These are phyloP conservation scores for Chaenocephalus aceratus DNA, from an alignment of 2,113 vertebrate genomes.

Conservation along the genomic window DNA sequence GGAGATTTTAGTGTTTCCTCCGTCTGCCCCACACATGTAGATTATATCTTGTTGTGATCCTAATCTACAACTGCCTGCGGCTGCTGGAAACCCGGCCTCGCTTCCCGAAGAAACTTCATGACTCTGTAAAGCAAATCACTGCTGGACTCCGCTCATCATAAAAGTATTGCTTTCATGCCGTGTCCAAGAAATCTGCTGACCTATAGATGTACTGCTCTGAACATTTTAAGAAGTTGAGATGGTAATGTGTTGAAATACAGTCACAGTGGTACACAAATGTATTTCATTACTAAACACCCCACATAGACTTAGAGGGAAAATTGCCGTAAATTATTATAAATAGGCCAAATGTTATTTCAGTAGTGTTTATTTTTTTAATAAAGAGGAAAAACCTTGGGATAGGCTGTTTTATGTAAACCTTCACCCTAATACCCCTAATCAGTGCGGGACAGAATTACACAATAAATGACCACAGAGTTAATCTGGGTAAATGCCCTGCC, in stretches of 20 bases:
- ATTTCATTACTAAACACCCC: slow-evolving; percentile 10
- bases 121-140: slow-evolving; percentile 25
- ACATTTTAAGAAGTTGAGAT: slow-evolving; percentile 15
- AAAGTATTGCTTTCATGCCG: slow-evolving; percentile 24
- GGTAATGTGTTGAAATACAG: neutral
- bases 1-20: slow-evolving; percentile 17
- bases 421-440: slow-evolving; percentile 19
- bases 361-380: slow-evolving; percentile 11
- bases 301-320: slow-evolving; percentile 9
- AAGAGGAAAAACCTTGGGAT: neutral
- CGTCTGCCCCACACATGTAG: slow-evolving; percentile 13
- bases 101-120: slow-evolving; percentile 31
- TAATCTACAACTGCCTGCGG: slow-evolving; percentile 34
- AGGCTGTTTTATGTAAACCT: neutral
- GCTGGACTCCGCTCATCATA: slow-evolving; percentile 3
- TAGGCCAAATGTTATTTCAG: neutral
- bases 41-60: slow-evolving; percentile 25
- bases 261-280: neutral
- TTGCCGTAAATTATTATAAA: neutral
- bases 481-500: neutral
- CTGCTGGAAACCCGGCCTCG: neutral
- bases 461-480: neutral
- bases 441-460: neutral
- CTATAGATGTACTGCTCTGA: slow-evolving; percentile 36
- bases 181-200: neutral